Evolutionary conservation across 2,888 invertebrate species (phyloP), one percentile per base, ranked within the genome.

Genomic region (Hyposoter didymator): DNA sequence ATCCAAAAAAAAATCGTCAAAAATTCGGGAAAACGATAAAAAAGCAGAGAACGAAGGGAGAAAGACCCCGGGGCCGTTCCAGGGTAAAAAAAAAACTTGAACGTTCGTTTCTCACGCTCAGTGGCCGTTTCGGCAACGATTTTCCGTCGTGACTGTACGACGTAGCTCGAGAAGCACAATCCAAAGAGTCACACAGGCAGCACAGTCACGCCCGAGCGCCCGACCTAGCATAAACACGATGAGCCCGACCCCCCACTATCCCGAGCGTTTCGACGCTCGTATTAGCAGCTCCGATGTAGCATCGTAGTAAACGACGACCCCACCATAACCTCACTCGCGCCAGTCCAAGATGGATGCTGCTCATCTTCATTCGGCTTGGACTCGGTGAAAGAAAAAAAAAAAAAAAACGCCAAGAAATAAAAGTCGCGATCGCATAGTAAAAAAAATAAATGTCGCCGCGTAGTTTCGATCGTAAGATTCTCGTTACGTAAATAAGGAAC

Each of bases 261-360:
- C 19, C 62, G 59, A 69, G 73, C 52, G 70, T 59, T 69, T 84
- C 66, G 49, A 49, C 79, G 72, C 69, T 52, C 49, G 72, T 67
- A 28, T 45, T 59, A 47, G 69, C 47, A 62, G 32, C 39, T 39
- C 8, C 10, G 59, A 28, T 59, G 59, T 59, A 59, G 59, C 59
- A 59, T 59, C 59, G 59, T 59, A 59, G 28, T 55, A 52, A n/a
- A n/a, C n/a, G 72, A 78, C 69, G 0, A 5, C 39, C 55, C 73
- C 39, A 39, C 73, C 22, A 78, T 78, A 75, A 75, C 75, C 75
- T 75, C 47, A 62, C 75, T 59, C 52, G 59, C 76, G 75, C 75
- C 87, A 87, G 76, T 88, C 74, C 88, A 90, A 90, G 89, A 90
- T 90, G 90, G 90, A 90, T 89, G 89, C 89, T 89, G 88, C 89